Evolutionary conservation across 2,113 vertebrate species (phyloP), one percentile per base, ranked within the genome.

Genomic region (Carassius gibelio): DNA sequence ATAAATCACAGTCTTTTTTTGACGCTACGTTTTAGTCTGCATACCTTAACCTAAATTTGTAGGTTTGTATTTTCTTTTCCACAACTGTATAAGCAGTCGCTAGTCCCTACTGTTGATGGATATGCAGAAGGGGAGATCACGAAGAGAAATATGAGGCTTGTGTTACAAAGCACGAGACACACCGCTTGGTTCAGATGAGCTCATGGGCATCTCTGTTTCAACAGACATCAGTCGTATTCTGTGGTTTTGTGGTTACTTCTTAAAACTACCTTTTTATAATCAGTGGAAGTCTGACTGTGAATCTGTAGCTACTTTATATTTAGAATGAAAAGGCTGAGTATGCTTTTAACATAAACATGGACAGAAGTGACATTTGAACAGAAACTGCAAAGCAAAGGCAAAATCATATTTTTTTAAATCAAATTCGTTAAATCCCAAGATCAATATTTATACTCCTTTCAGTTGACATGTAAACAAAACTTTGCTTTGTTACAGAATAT

Each of bases 181-280:
- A 94, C 92, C 93, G 88, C 92, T 92, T 91, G 91, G 88, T 92
- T 92, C 87, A 90, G 90, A 90, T 93, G 93, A 94, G 92, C 88
- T 94, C 93, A 94, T 93, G 91, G 90, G 88, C 91, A 93, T 92
- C 89, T 91, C 90, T 91, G 89, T 81, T 91, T 88, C 88, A 89
- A 90, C 91, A 91, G 91, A 92, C 91, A 90, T 93, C 92, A 90
- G 69, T 90, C 84, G 86, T 88, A 87, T 88, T 91, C 88, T 89
- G 92, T 89, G 93, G 92, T 91, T 92, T 61, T 90, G 86, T 69
- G 85, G 72, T 81, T 84, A 87, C 84, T 85, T 83, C 85, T 85
- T 79, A 68, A 86, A 86, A 89, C 87, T 88, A 78, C 80, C 79
- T 71, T 75, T 83, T 59, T 87, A 48, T 48, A 84, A 62, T 19